A percentile compares a stretch with the other conserved stretches of the same genome.
Conservation (phyloP, 2,113 vertebrate species). For the Murina feae region DNA sequence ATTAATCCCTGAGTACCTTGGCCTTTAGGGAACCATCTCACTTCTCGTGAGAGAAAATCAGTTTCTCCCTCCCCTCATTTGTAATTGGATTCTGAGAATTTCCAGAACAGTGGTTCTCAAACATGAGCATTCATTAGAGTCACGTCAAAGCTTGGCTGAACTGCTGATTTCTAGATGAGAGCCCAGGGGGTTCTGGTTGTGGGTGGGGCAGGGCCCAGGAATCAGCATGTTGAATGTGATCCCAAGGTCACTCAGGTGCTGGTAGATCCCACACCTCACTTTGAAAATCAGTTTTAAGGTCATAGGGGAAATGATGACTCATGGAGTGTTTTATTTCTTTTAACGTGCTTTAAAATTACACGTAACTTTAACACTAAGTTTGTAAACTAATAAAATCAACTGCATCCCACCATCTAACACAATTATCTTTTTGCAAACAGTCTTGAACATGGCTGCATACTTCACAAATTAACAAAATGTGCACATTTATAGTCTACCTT, state of each 20-base stretch:
- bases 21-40: background rate
- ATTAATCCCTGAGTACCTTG: background rate
- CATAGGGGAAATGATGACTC: background rate
- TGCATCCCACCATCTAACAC: background rate
- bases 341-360: constrained; percentile 17
- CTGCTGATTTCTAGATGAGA: background rate
- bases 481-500: background rate
- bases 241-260: background rate
- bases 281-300: background rate
- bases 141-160: background rate
- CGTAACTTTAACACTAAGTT: background rate
- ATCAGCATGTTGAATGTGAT: background rate
- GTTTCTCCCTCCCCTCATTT: background rate
- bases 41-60: constrained; percentile 2
- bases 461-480: background rate
- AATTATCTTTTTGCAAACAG: background rate
- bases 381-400: constrained; percentile 22
- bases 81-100: constrained; percentile 36
- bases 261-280: background rate
- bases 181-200: background rate
- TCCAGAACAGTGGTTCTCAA: constrained; percentile 24
- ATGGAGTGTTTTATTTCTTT: background rate
- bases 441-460: background rate
- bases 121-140: background rate
- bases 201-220: background rate